phyloP scores from a whole-genome alignment of 2,888 invertebrate species.

The Pecten maximus region DNA sequence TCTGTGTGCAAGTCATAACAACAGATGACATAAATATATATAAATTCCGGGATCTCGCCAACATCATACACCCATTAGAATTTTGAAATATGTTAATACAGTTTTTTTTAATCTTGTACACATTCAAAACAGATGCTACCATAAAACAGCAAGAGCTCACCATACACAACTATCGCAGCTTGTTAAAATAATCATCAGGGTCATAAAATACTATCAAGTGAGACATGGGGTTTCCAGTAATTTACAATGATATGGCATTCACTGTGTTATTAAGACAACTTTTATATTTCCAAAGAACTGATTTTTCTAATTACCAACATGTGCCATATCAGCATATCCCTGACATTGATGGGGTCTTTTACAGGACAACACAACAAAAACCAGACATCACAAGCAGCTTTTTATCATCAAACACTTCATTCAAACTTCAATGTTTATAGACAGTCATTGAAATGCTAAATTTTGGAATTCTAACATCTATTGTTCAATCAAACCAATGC shows the following conservation, averaged over 20 bases:
- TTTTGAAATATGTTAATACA: not conserved
- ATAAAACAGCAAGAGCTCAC: constrained; percentile 24
- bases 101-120: not conserved
- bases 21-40: constrained; percentile 5
- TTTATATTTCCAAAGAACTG: not conserved
- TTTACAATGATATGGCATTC: constrained; percentile 9
- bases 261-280: not conserved
- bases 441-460: not conserved
- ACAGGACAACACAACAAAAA: constrained; percentile 28
- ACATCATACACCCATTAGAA: not conserved
- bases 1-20: constrained; percentile 39
- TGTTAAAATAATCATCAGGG: not conserved
- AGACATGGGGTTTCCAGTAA: constrained; percentile 11
- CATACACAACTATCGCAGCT: constrained; percentile 16
- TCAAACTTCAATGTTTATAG: not conserved
- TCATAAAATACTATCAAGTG: not conserved
- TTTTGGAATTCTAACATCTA: constrained; percentile 11
- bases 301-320: not conserved
- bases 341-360: not conserved
- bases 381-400: constrained; percentile 22
- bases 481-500: not conserved
- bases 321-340: not conserved
- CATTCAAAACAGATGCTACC: constrained; percentile 35
- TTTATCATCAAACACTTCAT: not conserved
- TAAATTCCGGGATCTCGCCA: not conserved